Conservation (phyloP, 2,888 invertebrate genomes). For the Eucera pruinosa region DNA sequence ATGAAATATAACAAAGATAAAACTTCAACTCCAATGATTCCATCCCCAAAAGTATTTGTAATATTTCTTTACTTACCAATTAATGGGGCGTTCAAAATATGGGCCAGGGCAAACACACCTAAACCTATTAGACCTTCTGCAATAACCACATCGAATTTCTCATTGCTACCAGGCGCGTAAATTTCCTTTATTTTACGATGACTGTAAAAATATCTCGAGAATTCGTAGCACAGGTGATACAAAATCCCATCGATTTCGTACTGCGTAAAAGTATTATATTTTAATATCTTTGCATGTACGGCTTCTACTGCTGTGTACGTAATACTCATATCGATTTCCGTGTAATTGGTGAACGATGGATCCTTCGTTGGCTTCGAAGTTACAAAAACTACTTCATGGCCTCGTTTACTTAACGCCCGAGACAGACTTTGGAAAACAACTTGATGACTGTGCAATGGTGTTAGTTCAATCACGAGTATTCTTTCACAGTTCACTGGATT, state of each 20-base stretch:
- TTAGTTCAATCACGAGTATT: conserved; percentile 77
- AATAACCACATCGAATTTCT: conserved; percentile 57
- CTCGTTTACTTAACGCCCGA: conserved; percentile 83
- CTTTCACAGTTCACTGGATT: background rate
- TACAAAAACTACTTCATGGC: conserved; percentile 84
- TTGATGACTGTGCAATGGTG: conserved; percentile 85
- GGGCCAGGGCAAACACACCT: conserved; percentile 20
- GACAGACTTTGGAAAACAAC: conserved; percentile 83
- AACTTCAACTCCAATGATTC: too few species aligned
- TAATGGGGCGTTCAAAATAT: conserved; percentile 46
- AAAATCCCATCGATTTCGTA: too few species aligned
- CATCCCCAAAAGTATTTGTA: too few species aligned
- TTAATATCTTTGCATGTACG: too few species aligned
- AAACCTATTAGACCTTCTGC: background rate
- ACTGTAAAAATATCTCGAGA: background rate
- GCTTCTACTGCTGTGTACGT: too few species aligned
- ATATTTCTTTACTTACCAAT: conserved; percentile 44
- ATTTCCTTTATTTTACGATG: conserved; percentile 39
- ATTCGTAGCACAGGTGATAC: too few species aligned
- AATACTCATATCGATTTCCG: conserved; percentile 40
- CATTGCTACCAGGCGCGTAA: conserved; percentile 18
- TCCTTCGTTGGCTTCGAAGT: conserved; percentile 82
- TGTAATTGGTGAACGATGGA: conserved; percentile 45
- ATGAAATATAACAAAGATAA: too few species aligned
- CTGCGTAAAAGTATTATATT: too few species aligned